Conservation (phyloP, 92 coral and sea anemone species). For the Anthopleura xanthogrammica region DNA sequence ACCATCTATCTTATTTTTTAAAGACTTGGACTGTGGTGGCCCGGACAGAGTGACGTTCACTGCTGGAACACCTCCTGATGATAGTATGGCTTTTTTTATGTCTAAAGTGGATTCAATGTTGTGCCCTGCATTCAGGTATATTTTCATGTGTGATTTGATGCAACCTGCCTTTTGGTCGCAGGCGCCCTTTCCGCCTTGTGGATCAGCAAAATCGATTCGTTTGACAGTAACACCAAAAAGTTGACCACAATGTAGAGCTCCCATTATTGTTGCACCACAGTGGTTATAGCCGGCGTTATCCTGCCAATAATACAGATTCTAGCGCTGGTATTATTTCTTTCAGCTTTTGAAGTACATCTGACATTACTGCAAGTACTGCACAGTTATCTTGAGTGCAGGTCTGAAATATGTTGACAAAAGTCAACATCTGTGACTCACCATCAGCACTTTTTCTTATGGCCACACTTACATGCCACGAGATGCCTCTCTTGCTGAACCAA, state of each 20-base stretch:
- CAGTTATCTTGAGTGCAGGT: conserved; percentile 57
- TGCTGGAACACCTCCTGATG: conserved; percentile 14
- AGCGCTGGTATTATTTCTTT: conserved; percentile 42
- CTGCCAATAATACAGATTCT: conserved; percentile 36
- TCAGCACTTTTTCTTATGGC: conserved; percentile 35
- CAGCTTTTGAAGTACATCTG: conserved; percentile 59
- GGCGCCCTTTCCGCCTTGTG: conserved; percentile 67
- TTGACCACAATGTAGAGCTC: conserved; percentile 17
- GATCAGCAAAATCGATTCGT: conserved; percentile 40
- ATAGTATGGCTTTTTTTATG: conserved; percentile 24
- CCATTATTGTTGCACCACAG: conserved; percentile 48
- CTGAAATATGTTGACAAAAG: conserved; percentile 57
- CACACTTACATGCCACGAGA: conserved; percentile 50
- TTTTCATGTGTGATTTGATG: conserved; percentile 15
- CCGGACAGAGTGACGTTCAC: conserved; percentile 16
- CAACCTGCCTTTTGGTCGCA: conserved; percentile 55
- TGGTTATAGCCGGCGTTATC: conserved; percentile 64
- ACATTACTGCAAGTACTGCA: conserved; percentile 50
- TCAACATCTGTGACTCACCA: conserved; percentile 54
- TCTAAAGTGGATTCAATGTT: conserved; percentile 16
- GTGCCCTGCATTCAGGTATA: conserved; percentile 18
- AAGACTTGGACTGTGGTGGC: conserved; percentile 12
- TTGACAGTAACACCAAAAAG: conserved; percentile 26
- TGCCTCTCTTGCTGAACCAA: conserved; percentile 51
- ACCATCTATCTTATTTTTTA: conserved; percentile 8